Base-by-base conservation (phyloP, 2,113 vertebrate species). In the Paratilapia polleni region DNA sequence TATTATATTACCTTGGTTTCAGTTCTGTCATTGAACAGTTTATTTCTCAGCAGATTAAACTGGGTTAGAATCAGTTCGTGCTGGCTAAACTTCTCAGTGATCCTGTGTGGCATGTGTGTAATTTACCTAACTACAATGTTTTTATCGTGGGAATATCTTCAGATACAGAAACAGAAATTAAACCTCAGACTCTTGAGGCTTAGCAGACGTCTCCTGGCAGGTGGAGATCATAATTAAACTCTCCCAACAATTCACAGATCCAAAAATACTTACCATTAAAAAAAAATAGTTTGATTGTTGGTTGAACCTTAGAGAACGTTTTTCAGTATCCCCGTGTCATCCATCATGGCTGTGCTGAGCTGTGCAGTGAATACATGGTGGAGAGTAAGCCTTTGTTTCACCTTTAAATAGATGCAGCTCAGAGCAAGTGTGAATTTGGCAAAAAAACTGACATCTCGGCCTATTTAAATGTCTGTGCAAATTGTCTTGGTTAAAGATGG, bases 311-410 rank as follows among this genome's bases (percentile, higher is more conserved):
- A 26, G 68, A 47, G 73, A 82, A 83, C 79, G 61, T 86, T 24
- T 81, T 74, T 81, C 3, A 7, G 77, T 36, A 38, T 64, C 84
- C 80, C 26, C 62, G 43, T 62, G 81, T 2, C 76, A 54, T 84
- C 78, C 86, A 85, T 89, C 87, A 77, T 20, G 52, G 75, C 61
- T n/a, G 62, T 80, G 78, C 73, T 56, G 54, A 61, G 68, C 58
- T 54, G 75, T 47, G 49, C 75, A 47, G 41, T 59, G 70, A 90
- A 62, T 63, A 26, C 75, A 74, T 47, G 81, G 78, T 84, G 52
- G 31, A 22, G 47, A 20, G 17, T 61, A 68, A 38, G 60, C 11
- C 77, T 64, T 54, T n/a, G 77, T 38, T 83, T 81, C 62, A 80
- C 15, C 57, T 81, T n/a, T 1, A 38, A 12, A 43, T 13, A 20